Evolutionary conservation across 2,113 vertebrate genomes (phyloP).

Genomic region (Calyptomena viridis): DNA sequence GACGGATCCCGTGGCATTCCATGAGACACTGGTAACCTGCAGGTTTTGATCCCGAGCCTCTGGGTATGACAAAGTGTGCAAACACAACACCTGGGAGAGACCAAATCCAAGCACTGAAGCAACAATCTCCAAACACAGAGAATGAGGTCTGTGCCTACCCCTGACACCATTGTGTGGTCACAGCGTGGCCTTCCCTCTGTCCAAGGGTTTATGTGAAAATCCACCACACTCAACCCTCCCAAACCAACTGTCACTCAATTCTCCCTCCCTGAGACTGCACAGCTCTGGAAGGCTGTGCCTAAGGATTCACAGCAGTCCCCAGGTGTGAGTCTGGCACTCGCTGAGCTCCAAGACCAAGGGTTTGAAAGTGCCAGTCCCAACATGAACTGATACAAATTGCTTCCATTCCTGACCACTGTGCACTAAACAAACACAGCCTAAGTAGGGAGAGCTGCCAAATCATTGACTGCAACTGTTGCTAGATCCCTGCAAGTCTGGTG

Average conservation of each 20-base stretch:
- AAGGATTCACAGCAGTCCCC: neutral
- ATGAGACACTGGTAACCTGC: conserved; percentile 87
- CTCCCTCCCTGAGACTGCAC: neutral
- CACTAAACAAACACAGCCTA: neutral
- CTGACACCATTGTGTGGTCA: accelerated
- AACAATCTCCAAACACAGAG: neutral
- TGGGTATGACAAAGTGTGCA: conserved; percentile 79
- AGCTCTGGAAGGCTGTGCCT: neutral
- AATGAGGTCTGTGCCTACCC: neutral
- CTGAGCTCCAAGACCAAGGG: neutral
- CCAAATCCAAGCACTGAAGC: neutral
- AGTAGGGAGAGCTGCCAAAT: neutral
- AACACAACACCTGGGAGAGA: conserved; percentile 80
- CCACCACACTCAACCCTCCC: neutral
- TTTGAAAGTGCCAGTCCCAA: neutral
- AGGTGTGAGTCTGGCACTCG: neutral
- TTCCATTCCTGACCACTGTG: neutral
- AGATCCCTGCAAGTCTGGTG: neutral
- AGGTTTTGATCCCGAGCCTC: conserved; percentile 76
- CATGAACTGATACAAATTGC: neutral
- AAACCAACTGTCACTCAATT: neutral
- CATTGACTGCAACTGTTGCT: neutral
- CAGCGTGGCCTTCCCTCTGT: neutral
- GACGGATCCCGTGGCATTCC: conserved; percentile 89
- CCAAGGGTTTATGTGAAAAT: neutral